A percentile compares a stretch with the other conserved stretches of the same genome.
Conservation (phyloP, 1,140 invertebrate genomes). For the Coenobita brevimanus region DNA sequence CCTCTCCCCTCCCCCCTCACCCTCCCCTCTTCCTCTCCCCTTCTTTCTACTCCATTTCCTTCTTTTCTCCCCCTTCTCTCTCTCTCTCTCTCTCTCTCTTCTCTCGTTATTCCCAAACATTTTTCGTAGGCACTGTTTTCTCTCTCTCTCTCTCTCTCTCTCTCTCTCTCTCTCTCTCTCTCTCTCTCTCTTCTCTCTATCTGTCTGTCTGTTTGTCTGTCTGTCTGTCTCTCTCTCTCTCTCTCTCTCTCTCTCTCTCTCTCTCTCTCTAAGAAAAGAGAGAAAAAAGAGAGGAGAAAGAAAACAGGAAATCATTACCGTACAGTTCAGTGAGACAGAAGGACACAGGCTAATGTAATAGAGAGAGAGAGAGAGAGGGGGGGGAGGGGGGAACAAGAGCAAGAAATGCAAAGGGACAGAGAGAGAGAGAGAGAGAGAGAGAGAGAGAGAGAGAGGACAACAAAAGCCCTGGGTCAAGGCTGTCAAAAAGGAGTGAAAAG, state of each 20-base stretch:
- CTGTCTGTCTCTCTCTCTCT: not conserved
- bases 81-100: too few relatives aligned
- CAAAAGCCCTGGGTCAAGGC: too few relatives aligned
- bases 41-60: too few relatives aligned
- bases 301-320: too few relatives aligned
- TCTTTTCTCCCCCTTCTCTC: too few relatives aligned
- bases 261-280: too few relatives aligned
- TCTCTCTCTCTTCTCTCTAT: not conserved
- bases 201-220: too few relatives aligned
- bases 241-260: not conserved
- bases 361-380: not conserved
- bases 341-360: not conserved
- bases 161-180: constrained; percentile 3
- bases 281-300: not conserved
- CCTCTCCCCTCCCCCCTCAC: too few relatives aligned
- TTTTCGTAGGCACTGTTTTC: too few relatives aligned
- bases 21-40: too few relatives aligned
- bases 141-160: not conserved
- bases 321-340: not conserved
- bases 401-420: not conserved
- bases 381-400: not conserved
- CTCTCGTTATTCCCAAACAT: too few relatives aligned
- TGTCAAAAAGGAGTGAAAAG: not conserved
- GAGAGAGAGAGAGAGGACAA: not conserved
- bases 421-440: not conserved